Evolutionary conservation across 2,113 vertebrate genomes (phyloP), one percentile per base, ranked within the genome.

Genomic region (Monarcha castaneiventris): DNA sequence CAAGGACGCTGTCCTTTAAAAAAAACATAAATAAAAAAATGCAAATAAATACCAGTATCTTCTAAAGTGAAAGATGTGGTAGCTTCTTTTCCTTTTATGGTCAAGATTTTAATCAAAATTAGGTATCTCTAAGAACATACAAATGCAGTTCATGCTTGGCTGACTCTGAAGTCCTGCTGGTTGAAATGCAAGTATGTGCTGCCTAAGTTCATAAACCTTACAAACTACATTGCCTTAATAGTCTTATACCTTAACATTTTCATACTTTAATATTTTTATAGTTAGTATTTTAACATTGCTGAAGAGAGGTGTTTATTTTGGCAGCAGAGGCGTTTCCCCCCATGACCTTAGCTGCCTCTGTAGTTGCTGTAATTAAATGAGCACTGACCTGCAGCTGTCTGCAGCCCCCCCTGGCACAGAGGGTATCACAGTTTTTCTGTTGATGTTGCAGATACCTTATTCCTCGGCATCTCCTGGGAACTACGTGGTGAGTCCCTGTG

Each of bases 401-500:
- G 85, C 22, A 69, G 37, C 82, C 29, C 33, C 8, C 91, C 19
- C 52, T 55, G 35, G 49, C 32, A 25, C 95, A 96, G 71, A 90
- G 92, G 78, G 84, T 91, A 25, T 92, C 56, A 85, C 39, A 85
- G 33, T 87, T 96, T 95, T 97, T 96, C 90, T 95, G 37, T 98
- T 97, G 93, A 4, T 93, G 41, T 98, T 98, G 18, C 87, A 99
- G 99, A 99, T 99, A 97, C 98, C 99, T 35, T 99, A 99, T 89
- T 99, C 99, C 43, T 99, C 99, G 85, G 98, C 99, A 7, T 99
- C 99, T 96, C 99, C 99, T 92, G 99, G 99, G 96, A 99, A 99
- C 98, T 99, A 99, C 66, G 99, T 99, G 98, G 99, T 99, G 98
- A 97, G 99, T 98, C 96, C 83, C 94, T 89, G 75, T 93, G 72